These are phyloP conservation scores for Coelopa pilipes DNA, from an alignment of 2,888 invertebrate genomes.

Conservation along the genomic window DNA sequence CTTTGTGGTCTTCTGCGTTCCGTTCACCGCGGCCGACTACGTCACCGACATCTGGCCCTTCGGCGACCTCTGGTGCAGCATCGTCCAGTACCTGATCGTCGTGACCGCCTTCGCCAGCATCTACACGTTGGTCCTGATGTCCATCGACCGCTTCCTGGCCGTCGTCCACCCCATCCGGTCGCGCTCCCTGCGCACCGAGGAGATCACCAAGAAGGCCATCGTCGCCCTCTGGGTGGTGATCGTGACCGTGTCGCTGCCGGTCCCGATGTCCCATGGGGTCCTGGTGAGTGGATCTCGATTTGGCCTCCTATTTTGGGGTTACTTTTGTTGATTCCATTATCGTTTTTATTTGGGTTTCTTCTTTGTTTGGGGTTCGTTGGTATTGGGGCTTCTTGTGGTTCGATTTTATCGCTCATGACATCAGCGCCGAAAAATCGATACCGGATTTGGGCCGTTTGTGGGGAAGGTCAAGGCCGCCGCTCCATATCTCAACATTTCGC, in stretches of 20 bases:
- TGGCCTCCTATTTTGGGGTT: too few species aligned
- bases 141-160: constrained; percentile 88
- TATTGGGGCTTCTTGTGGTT: too few species aligned
- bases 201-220: constrained; percentile 82
- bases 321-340: too few species aligned
- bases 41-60: constrained; percentile 88
- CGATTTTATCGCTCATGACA: too few species aligned
- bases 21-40: constrained; percentile 91
- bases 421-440: too few species aligned
- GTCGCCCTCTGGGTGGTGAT: constrained; percentile 83
- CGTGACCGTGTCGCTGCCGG: constrained; percentile 77
- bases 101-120: constrained; percentile 93
- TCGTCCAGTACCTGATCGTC: constrained; percentile 89
- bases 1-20: constrained; percentile 92
- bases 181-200: constrained; percentile 83
- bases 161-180: constrained; percentile 92
- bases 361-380: too few species aligned
- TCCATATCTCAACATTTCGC: too few species aligned
- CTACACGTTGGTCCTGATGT: constrained; percentile 93
- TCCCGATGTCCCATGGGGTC: constrained; percentile 79
- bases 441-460: too few species aligned
- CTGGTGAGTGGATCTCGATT: constrained; percentile 61
- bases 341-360: too few species aligned
- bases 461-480: too few species aligned
- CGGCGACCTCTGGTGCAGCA: constrained; percentile 87